A percentile compares a stretch with the other conserved stretches of the same genome.
Conservation (phyloP, 2,113 vertebrate species). For the Dryoscopus gambensis region DNA sequence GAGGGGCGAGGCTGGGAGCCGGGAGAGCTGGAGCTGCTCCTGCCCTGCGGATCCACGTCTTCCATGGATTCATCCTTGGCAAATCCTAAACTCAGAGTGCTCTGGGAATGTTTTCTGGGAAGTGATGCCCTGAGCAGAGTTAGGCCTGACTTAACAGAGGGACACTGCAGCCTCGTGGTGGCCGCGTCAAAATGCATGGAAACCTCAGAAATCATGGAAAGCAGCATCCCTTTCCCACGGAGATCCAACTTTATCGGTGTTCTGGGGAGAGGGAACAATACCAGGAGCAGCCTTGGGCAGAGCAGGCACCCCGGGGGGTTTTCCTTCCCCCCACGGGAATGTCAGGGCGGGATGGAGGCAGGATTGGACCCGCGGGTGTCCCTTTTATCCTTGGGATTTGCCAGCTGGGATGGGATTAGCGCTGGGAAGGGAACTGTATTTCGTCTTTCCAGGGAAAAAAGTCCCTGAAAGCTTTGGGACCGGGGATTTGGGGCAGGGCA, state of each 20-base stretch:
- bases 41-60: neutral
- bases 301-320: neutral
- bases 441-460: neutral
- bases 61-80: neutral
- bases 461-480: no score
- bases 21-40: neutral
- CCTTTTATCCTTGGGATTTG: neutral
- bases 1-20: neutral
- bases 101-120: neutral
- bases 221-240: accelerated
- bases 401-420: neutral
- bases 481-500: accelerated
- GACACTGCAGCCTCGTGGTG: accelerated
- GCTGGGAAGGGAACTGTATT: neutral
- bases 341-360: neutral
- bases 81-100: neutral
- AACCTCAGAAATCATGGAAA: neutral
- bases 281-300: neutral
- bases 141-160: accelerated
- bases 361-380: neutral
- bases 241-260: neutral
- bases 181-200: accelerated
- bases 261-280: neutral
- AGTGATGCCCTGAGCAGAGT: neutral
- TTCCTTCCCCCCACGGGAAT: neutral